phyloP scores from a whole-genome alignment of 2,113 vertebrate species.

The Bubo blakistoni region DNA sequence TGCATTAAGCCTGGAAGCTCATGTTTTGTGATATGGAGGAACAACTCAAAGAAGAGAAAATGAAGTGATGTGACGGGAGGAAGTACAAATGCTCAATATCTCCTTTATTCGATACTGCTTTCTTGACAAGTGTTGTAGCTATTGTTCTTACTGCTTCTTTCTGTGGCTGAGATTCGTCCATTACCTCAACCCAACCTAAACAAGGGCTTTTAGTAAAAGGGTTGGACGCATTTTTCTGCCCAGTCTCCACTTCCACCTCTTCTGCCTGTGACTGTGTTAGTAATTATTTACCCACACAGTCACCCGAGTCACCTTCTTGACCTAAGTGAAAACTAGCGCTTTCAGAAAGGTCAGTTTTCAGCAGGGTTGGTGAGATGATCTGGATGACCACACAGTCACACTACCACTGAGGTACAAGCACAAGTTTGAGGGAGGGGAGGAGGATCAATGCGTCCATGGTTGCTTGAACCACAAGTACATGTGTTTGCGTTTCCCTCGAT shows the following conservation, averaged over 20 bases:
- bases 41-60: neutral
- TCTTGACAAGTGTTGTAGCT: neutral
- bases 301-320: no score
- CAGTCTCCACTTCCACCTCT: neutral
- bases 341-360: neutral
- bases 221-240: neutral
- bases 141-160: neutral
- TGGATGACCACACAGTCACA: no score
- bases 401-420: neutral
- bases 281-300: no score
- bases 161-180: neutral
- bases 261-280: no score
- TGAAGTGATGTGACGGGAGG: neutral
- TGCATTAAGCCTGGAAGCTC: neutral
- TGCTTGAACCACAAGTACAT: neutral
- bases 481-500: neutral
- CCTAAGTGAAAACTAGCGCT: neutral
- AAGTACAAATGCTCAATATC: neutral
- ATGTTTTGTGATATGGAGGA: neutral
- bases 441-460: neutral
- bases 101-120: neutral
- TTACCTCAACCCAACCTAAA: neutral
- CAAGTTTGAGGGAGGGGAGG: neutral
- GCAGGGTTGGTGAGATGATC: neutral
- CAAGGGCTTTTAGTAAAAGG: neutral